These are phyloP conservation scores for Nettapus auritus DNA, from an alignment of 2,113 vertebrate species.

Conservation along the genomic window DNA sequence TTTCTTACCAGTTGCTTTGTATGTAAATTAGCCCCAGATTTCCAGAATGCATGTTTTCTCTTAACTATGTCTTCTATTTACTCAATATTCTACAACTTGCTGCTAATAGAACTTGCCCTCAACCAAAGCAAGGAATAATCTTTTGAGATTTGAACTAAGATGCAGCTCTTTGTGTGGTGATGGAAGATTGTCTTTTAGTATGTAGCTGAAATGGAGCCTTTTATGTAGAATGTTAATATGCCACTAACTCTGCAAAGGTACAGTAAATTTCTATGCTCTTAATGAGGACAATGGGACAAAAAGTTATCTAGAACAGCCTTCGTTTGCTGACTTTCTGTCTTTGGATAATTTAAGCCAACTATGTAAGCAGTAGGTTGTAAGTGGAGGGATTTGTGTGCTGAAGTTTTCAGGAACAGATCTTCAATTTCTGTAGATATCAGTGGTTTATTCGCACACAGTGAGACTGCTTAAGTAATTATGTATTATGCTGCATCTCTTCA, in stretches of 20 bases:
- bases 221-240: neutral
- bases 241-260: neutral
- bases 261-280: neutral
- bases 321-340: neutral
- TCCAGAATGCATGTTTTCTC: neutral
- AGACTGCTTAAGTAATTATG: neutral
- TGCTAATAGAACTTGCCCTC: neutral
- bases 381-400: neutral
- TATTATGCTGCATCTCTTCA: neutral
- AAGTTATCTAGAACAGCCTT: neutral
- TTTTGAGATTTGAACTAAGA: neutral
- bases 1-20: neutral
- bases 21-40: neutral
- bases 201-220: neutral
- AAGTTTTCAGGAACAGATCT: neutral
- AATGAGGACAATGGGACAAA: neutral
- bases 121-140: neutral
- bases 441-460: neutral
- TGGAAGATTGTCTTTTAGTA: neutral
- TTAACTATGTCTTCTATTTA: neutral
- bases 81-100: neutral
- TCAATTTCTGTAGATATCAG: neutral
- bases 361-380: neutral
- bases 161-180: rapidly evolving
- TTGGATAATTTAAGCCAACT: neutral